These are phyloP conservation scores for Takifugu bimaculatus DNA, from an alignment of 2,113 vertebrate species.

Conservation along the genomic window DNA sequence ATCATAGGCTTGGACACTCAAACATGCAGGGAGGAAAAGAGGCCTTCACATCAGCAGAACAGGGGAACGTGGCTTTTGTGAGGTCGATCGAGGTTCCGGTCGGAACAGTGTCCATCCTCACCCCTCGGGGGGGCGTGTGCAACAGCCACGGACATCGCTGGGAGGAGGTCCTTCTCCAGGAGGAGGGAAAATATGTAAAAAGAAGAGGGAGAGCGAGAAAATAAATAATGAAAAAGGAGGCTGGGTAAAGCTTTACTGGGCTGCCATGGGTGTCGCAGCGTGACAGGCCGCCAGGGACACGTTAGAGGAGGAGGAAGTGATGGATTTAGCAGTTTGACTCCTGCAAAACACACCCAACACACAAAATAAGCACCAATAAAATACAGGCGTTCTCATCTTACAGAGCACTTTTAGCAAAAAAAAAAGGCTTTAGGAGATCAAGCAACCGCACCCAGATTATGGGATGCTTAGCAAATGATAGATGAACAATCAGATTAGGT, in stretches of 20 bases:
- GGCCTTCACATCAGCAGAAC: conserved; percentile 20
- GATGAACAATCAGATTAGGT: conserved; percentile 53
- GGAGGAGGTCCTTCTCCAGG: conserved; percentile 23
- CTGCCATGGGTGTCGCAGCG: conserved; percentile 49
- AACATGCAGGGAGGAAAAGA: conserved; percentile 50
- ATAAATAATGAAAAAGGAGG: conserved; percentile 37
- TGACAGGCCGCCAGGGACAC: conserved; percentile 76
- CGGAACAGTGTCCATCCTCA: not conserved
- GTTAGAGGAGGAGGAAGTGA: conserved; percentile 81
- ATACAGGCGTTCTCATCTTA: not conserved
- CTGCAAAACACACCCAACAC: conserved; percentile 59
- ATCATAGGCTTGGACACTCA: conserved; percentile 22
- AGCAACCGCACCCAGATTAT: conserved; percentile 24
- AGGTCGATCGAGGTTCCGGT: conserved; percentile 27
- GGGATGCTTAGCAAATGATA: conserved; percentile 10
- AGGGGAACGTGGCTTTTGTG: conserved; percentile 14
- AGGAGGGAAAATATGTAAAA: conserved; percentile 4
- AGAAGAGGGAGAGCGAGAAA: conserved; percentile 15
- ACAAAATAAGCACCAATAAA: not conserved
- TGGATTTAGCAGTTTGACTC: conserved; percentile 82
- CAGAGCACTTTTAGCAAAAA: not conserved
- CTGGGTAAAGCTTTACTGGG: conserved; percentile 46
- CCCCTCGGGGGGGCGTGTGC: not conserved
- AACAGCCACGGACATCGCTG: conserved; percentile 1
- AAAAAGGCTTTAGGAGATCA: conserved; percentile 39